Conservation (phyloP, 2,113 vertebrate species). For the Notothenia rossii region DNA sequence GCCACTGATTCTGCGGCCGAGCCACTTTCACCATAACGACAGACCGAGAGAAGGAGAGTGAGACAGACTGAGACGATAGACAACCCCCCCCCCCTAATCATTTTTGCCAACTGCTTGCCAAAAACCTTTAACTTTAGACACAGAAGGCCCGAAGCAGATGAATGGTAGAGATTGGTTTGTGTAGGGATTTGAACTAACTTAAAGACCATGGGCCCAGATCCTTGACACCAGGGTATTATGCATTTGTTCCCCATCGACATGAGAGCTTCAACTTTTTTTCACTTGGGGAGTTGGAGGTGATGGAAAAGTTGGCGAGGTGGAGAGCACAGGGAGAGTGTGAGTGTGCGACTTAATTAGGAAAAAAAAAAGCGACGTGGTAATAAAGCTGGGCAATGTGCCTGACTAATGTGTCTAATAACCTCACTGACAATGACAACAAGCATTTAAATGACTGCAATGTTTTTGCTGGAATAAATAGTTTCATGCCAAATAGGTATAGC, state of each 20-base stretch:
- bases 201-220: slow-evolving; percentile 21
- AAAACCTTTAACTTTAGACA: slow-evolving; percentile 76
- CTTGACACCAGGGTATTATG: slow-evolving; percentile 55
- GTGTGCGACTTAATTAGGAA: slow-evolving; percentile 57
- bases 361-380: slow-evolving; percentile 41
- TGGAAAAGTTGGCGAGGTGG: slow-evolving; percentile 33
- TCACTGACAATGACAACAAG: slow-evolving; percentile 38
- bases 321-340: slow-evolving; percentile 6
- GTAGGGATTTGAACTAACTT: slow-evolving; percentile 46
- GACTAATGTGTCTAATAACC: slow-evolving; percentile 46
- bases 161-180: slow-evolving; percentile 41
- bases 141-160: slow-evolving; percentile 55
- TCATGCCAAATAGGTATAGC: slow-evolving; percentile 2
- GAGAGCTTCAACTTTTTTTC: slow-evolving; percentile 41
- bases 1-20: slow-evolving; percentile 52
- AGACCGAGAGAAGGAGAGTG: slow-evolving; percentile 33
- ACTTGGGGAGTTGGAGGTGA: slow-evolving; percentile 37
- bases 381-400: slow-evolving; percentile 42
- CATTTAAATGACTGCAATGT: slow-evolving; percentile 21
- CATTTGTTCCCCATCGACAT: slow-evolving; percentile 46
- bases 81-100: slow-evolving; percentile 50
- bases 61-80: slow-evolving; percentile 43
- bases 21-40: slow-evolving; percentile 31
- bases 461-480: slow-evolving; percentile 25
- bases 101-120: slow-evolving; percentile 72